A percentile compares a stretch with the other conserved stretches of the same genome.
phyloP scores from a whole-genome alignment of 2,113 vertebrate species.

The Anser brachyrhynchus region DNA sequence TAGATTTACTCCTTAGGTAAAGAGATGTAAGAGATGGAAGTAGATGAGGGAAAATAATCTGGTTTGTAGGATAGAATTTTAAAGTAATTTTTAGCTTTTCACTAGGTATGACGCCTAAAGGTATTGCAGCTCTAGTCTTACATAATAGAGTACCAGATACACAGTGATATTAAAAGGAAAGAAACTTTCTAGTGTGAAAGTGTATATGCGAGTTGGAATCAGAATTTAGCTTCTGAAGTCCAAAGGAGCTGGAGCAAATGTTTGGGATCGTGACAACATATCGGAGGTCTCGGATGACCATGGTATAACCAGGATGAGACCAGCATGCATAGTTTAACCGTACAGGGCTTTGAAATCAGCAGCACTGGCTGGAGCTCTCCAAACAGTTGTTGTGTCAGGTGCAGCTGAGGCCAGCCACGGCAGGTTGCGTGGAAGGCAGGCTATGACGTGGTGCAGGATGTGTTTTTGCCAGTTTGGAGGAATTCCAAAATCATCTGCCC shows the following conservation, averaged over 20 bases:
- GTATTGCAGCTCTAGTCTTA: not conserved
- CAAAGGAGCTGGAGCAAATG: constrained; percentile 65
- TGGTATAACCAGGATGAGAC: constrained; percentile 52
- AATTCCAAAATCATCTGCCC: constrained; percentile 61
- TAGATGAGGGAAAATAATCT: not conserved
- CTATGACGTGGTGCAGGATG: constrained; percentile 68
- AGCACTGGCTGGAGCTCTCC: constrained; percentile 63
- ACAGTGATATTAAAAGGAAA: not conserved
- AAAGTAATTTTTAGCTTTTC: not conserved
- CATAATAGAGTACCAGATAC: not conserved
- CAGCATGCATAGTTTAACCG: constrained; percentile 64
- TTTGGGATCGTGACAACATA: constrained; percentile 57
- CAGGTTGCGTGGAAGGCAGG: constrained; percentile 73
- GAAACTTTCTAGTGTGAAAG: not conserved
- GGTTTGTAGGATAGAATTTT: not conserved
- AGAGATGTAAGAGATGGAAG: not conserved
- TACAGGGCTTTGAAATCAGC: constrained; percentile 82
- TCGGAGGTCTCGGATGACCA: constrained; percentile 77
- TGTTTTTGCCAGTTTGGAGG: constrained; percentile 50
- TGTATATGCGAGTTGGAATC: not conserved
- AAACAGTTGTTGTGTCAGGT: constrained; percentile 87
- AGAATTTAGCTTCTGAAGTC: constrained; percentile 62
- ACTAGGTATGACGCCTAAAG: not conserved
- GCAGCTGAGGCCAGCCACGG: constrained; percentile 57
- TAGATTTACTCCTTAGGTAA: not conserved